Conservation (phyloP, 2,113 vertebrate genomes). For the Cynocephalus volans region DNA sequence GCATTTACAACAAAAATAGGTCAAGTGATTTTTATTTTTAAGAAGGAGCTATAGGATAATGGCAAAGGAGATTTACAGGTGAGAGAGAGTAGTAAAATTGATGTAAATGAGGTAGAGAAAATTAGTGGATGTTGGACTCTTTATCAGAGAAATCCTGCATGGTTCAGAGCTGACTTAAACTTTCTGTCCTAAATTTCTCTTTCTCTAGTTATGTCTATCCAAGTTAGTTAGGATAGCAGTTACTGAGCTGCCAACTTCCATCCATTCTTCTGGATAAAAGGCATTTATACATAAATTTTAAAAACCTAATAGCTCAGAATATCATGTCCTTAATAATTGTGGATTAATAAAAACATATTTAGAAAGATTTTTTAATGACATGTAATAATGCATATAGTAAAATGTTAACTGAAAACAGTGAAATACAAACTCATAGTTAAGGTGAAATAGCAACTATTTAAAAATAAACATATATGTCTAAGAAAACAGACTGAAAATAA, state of each 20-base stretch:
- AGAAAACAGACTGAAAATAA: conserved; percentile 30
- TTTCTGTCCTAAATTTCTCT: background rate
- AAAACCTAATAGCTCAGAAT: conserved; percentile 1
- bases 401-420: conserved; percentile 8
- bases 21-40: conserved; percentile 43
- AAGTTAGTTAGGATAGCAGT: background rate
- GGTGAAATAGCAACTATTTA: background rate
- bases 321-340: background rate
- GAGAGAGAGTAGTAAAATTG: background rate
- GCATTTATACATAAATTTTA: background rate
- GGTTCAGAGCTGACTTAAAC: background rate
- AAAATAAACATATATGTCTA: background rate
- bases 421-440: background rate
- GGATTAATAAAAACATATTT: background rate
- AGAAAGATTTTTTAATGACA: background rate
- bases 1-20: background rate
- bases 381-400: background rate
- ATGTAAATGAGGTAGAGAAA: conserved; percentile 27
- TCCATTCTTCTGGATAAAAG: background rate
- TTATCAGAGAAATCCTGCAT: background rate
- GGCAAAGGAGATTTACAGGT: conserved; percentile 45
- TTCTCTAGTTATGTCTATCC: background rate
- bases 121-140: background rate
- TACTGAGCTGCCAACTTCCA: background rate
- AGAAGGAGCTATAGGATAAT: background rate